phyloP scores from a whole-genome alignment of 2,797 vertebrate genomes.

The Sciurus vulgaris region DNA sequence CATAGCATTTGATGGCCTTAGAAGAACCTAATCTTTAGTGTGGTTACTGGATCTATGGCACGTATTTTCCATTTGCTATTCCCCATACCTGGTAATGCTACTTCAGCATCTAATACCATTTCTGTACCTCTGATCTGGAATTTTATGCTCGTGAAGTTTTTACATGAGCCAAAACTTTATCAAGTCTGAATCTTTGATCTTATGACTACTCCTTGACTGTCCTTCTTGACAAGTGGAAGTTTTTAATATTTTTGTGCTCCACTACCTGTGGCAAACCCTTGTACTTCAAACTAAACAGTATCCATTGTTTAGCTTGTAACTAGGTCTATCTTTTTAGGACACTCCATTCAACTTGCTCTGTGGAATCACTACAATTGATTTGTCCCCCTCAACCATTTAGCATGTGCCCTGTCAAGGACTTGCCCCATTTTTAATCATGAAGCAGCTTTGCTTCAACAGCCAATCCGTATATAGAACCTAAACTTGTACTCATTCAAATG shows the following conservation, averaged over 20 bases:
- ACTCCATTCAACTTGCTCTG: not conserved
- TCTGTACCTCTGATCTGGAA: not conserved
- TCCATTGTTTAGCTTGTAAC: not conserved
- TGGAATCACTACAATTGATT: conserved; percentile 29
- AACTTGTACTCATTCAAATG: conserved; percentile 12
- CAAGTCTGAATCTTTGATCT: not conserved
- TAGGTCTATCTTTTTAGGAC: not conserved
- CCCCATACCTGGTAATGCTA: not conserved
- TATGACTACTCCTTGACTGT: not conserved
- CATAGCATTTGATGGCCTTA: conserved; percentile 43
- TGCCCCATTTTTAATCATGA: conserved; percentile 24
- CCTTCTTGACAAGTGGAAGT: not conserved
- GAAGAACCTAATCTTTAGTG: conserved; percentile 11
- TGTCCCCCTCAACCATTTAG: not conserved
- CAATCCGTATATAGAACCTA: conserved; percentile 16
- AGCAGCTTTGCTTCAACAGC: conserved; percentile 24
- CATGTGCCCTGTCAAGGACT: not conserved
- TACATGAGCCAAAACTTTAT: conserved; percentile 1
- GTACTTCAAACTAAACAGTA: not conserved
- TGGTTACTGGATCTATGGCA: not conserved
- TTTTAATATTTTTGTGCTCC: not conserved
- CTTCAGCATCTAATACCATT: not conserved
- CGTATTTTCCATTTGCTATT: not conserved
- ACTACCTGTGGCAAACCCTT: not conserved
- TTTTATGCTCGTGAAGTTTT: not conserved